Conservation (phyloP, 2,113 vertebrate genomes). For the Gallinago jamesoni region DNA sequence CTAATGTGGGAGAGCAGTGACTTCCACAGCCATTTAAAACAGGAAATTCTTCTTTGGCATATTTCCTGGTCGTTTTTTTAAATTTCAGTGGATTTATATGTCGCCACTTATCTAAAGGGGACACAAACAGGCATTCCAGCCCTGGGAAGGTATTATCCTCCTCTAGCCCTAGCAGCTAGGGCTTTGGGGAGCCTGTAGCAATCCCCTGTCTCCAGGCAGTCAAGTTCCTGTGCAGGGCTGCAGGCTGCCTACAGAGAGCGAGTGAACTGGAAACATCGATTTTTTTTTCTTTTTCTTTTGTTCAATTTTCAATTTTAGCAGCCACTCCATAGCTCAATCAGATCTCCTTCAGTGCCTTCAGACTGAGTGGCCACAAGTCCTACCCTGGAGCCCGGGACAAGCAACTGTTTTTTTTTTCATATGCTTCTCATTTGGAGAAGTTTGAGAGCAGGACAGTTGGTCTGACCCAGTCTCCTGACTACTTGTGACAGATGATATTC, state of each 20-base stretch:
- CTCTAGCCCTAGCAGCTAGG: neutral
- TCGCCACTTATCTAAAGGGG: neutral
- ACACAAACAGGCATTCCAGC: neutral
- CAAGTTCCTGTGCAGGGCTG: fast-evolving
- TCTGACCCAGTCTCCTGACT: neutral
- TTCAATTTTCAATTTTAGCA: neutral
- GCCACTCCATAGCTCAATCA: fast-evolving
- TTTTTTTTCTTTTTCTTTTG: neutral
- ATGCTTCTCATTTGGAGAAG: neutral
- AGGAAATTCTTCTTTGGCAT: neutral
- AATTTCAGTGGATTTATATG: neutral
- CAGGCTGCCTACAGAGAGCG: neutral
- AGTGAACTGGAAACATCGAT: neutral
- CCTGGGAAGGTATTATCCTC: neutral
- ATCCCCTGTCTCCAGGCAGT: neutral
- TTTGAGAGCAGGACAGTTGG: neutral
- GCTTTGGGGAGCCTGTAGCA: neutral
- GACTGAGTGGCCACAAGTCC: fast-evolving
- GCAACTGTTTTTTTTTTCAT: neutral
- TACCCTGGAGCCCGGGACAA: neutral
- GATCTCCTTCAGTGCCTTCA: neutral
- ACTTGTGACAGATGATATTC: too few species aligned
- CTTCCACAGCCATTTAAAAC: neutral
- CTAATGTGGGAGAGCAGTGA: neutral
- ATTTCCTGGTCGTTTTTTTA: neutral